Evolutionary conservation across 2,888 invertebrate species (phyloP).

Genomic region (Amphipyra berbera): DNA sequence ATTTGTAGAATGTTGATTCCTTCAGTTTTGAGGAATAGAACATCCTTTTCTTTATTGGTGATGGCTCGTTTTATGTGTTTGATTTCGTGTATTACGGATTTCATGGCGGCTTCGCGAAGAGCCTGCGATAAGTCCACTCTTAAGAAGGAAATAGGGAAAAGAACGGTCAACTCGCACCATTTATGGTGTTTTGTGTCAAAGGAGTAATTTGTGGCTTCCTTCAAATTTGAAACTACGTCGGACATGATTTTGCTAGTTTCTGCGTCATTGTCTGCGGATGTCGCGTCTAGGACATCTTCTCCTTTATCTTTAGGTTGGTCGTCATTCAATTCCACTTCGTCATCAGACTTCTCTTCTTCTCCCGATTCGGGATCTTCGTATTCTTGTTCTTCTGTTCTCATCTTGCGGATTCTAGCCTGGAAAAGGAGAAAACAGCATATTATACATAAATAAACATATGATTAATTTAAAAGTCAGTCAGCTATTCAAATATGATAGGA

Average conservation of each 20-base stretch:
- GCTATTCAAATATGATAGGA: too few relatives aligned
- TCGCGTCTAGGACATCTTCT: conserved; percentile 69
- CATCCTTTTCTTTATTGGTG: conserved; percentile 92
- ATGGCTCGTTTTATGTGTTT: conserved; percentile 96
- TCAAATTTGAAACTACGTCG: conserved; percentile 79
- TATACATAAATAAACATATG: background rate
- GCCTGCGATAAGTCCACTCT: conserved; percentile 93
- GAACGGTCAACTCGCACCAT: conserved; percentile 96
- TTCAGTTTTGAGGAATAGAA: conserved; percentile 96
- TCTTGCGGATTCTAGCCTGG: conserved; percentile 88
- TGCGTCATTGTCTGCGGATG: conserved; percentile 62
- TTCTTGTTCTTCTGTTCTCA: conserved; percentile 90
- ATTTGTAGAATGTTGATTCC: conserved; percentile 98
- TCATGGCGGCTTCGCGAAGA: conserved; percentile 92
- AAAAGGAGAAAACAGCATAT: conserved; percentile 46
- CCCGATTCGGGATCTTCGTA: conserved; percentile 92
- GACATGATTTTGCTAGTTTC: conserved; percentile 76
- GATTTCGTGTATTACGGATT: conserved; percentile 94
- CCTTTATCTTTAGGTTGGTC: conserved; percentile 69
- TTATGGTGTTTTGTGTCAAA: conserved; percentile 93
- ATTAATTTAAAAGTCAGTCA: too few relatives aligned
- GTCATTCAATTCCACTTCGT: conserved; percentile 77
- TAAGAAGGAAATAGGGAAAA: conserved; percentile 88
- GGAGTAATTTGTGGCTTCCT: conserved; percentile 90
- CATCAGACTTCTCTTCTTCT: conserved; percentile 89